A percentile compares a stretch with the other conserved stretches of the same genome.
These are phyloP conservation scores for Petrophora chlorosata DNA, from an alignment of 2,888 invertebrate genomes.

Conservation along the genomic window DNA sequence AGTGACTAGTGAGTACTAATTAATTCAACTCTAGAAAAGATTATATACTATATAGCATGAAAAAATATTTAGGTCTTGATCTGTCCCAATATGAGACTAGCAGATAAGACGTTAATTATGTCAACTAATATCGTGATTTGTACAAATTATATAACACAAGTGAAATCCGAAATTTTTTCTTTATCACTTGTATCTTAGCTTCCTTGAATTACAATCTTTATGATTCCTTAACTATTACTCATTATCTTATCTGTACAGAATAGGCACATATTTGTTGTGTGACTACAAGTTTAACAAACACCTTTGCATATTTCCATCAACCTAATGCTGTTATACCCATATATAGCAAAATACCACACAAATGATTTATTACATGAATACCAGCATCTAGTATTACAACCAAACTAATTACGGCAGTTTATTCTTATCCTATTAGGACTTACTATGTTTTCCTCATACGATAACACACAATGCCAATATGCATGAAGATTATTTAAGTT, in stretches of 20 bases:
- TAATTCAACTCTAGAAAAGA: no score
- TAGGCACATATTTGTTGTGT: constrained; percentile 63
- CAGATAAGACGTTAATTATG: constrained; percentile 20
- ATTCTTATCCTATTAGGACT: constrained; percentile 11
- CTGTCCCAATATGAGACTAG: not conserved
- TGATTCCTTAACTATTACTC: constrained; percentile 71
- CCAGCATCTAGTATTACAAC: no score
- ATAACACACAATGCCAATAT: constrained; percentile 23
- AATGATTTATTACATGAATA: constrained; percentile 3
- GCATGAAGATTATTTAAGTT: constrained; percentile 17
- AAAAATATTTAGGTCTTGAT: not conserved
- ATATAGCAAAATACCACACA: not conserved
- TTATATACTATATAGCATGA: no score
- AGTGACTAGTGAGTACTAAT: no score
- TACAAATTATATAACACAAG: constrained; percentile 82
- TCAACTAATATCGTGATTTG: constrained; percentile 79
- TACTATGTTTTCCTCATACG: constrained; percentile 18
- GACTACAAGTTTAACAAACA: constrained; percentile 52
- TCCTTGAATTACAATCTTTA: constrained; percentile 69
- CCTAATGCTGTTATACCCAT: not conserved
- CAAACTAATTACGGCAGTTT: constrained; percentile 1
- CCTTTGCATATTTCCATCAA: constrained; percentile 1
- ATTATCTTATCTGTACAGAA: constrained; percentile 71
- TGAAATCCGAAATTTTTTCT: constrained; percentile 45
- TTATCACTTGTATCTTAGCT: constrained; percentile 50